Conservation (phyloP, 2,113 vertebrate genomes). For the Thryonomys swinderianus region DNA sequence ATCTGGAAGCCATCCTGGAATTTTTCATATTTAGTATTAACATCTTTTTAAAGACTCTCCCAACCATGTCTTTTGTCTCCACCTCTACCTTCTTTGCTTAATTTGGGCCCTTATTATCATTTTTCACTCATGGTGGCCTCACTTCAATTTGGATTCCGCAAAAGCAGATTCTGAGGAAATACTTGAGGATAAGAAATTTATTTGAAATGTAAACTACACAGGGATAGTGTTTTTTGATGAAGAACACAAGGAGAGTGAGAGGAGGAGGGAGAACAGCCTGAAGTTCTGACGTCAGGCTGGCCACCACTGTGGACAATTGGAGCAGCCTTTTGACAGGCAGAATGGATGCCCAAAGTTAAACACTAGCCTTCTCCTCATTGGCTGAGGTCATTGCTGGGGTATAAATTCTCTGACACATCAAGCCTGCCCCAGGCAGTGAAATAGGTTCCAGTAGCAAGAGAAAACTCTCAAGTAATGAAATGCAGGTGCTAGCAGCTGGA, state of each 20-base stretch:
- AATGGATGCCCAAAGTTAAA: too few relatives aligned
- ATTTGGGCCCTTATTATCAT: not conserved
- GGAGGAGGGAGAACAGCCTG: not conserved
- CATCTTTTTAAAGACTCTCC: not conserved
- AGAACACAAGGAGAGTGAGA: not conserved
- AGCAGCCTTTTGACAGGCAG: not conserved
- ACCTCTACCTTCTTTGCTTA: not conserved
- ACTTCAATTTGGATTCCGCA: not conserved
- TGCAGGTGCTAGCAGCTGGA: not conserved
- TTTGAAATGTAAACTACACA: not conserved
- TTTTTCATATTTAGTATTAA: not conserved
- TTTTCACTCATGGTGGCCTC: not conserved
- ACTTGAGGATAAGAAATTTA: not conserved
- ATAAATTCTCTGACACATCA: not conserved
- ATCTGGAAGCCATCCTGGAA: not conserved
- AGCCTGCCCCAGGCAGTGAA: not conserved
- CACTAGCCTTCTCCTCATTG: not conserved
- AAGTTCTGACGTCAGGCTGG: not conserved
- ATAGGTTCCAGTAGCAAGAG: not conserved
- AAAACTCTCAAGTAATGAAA: not conserved
- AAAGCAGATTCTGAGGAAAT: constrained; percentile 35
- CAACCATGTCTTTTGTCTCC: not conserved
- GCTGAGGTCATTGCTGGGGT: not conserved
- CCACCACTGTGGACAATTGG: not conserved
- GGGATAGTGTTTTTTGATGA: not conserved